Conservation (phyloP, 2,888 invertebrate species). For the Tolmerus cingulatus region DNA sequence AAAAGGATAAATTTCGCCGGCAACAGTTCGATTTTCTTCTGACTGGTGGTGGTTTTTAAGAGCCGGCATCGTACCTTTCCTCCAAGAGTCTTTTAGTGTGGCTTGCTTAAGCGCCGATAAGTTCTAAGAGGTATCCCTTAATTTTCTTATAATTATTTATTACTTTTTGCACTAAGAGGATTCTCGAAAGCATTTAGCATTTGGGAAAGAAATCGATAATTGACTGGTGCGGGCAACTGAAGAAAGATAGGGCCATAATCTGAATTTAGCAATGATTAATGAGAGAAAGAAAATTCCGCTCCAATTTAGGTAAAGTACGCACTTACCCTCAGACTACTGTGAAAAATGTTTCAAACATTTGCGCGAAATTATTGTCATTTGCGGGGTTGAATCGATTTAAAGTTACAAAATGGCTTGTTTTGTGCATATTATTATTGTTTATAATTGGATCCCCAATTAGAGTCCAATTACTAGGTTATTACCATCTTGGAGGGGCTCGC, state of each 20-base stretch:
- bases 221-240: background rate
- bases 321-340: background rate
- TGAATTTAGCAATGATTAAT: slow-evolving; percentile 11
- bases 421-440: background rate
- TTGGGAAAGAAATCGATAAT: background rate
- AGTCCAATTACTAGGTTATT: background rate
- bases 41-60: background rate
- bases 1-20: background rate
- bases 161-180: background rate
- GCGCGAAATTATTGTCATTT: slow-evolving; percentile 2
- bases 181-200: background rate
- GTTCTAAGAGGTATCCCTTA: background rate
- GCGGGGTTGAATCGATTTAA: background rate
- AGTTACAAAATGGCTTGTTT: background rate
- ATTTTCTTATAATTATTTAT: background rate
- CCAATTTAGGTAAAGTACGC: background rate
- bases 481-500: background rate
- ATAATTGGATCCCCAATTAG: background rate
- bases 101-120: background rate
- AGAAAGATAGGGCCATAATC: background rate
- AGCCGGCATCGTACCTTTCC: background rate
- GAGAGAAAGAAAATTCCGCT: background rate
- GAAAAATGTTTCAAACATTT: background rate
- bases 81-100: background rate
- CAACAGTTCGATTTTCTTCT: background rate